Evolutionary conservation across 2,113 vertebrate species (phyloP).

Genomic region (Lophochroa leadbeateri): DNA sequence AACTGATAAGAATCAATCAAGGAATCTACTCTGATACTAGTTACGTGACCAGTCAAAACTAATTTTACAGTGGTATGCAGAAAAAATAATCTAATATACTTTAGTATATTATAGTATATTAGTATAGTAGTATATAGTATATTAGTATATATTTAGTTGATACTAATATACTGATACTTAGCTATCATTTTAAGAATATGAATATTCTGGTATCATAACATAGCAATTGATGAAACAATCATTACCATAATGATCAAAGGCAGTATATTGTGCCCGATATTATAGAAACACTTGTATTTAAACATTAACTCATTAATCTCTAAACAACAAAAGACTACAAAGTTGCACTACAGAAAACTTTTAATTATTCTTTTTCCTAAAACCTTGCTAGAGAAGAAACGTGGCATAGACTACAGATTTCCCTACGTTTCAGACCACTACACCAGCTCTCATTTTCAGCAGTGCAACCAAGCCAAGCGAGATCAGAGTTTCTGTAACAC

Average conservation of each 20-base stretch:
- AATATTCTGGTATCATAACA: neutral
- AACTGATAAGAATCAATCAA: neutral
- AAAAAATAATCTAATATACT: no score
- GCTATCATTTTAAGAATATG: neutral
- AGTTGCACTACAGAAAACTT: neutral
- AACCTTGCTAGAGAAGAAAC: neutral
- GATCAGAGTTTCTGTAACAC: neutral
- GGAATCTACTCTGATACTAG: neutral
- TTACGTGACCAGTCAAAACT: neutral
- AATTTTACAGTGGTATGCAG: neutral
- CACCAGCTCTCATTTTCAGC: neutral
- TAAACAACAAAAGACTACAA: neutral
- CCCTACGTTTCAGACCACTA: neutral
- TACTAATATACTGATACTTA: neutral
- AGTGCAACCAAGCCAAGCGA: neutral
- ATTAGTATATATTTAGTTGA: no score
- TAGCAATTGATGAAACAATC: neutral
- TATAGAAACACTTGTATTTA: neutral
- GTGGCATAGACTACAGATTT: fast-evolving
- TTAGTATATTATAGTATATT: no score
- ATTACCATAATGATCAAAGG: neutral
- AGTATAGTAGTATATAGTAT: no score
- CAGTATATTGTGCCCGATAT: neutral
- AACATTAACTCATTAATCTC: neutral
- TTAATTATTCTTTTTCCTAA: neutral